Conservation (phyloP, 2,888 invertebrate genomes). For the Melikaiella ostensackeni region DNA sequence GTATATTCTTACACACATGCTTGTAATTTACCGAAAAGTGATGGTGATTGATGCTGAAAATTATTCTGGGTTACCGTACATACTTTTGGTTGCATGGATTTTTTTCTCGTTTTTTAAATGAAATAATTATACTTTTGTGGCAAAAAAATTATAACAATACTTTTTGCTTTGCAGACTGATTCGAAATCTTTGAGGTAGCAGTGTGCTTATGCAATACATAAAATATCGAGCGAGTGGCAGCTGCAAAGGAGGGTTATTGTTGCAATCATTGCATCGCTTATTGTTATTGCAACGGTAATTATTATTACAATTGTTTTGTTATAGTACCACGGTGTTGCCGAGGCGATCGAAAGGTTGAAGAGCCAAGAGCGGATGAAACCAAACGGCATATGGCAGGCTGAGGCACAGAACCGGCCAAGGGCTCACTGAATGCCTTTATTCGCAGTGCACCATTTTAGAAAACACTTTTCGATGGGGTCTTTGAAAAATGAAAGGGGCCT, state of each 20-base stretch:
- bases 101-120: too few species aligned
- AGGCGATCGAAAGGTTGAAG: constrained; percentile 27
- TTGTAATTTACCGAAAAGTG: not conserved
- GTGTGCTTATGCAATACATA: not conserved
- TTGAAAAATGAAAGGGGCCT: constrained; percentile 14
- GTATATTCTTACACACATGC: not conserved
- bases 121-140: too few species aligned
- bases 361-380: constrained; percentile 25
- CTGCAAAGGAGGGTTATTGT: constrained; percentile 25
- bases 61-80: too few species aligned
- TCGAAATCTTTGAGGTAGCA: not conserved
- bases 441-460: constrained; percentile 37
- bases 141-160: not conserved
- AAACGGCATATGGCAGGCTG: constrained; percentile 38
- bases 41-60: not conserved
- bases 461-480: constrained; percentile 33
- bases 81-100: too few species aligned
- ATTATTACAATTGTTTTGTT: constrained; percentile 39
- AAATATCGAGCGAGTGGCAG: constrained; percentile 6
- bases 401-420: constrained; percentile 28
- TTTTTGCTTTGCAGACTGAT: not conserved
- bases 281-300: constrained; percentile 40
- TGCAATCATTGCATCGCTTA: constrained; percentile 32
- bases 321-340: not conserved
- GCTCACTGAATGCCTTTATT: constrained; percentile 35